A percentile compares a stretch with the other conserved stretches of the same genome.
phyloP scores from a whole-genome alignment of 2,797 vertebrate species.

The Myiothlypis chrysogaster region DNA sequence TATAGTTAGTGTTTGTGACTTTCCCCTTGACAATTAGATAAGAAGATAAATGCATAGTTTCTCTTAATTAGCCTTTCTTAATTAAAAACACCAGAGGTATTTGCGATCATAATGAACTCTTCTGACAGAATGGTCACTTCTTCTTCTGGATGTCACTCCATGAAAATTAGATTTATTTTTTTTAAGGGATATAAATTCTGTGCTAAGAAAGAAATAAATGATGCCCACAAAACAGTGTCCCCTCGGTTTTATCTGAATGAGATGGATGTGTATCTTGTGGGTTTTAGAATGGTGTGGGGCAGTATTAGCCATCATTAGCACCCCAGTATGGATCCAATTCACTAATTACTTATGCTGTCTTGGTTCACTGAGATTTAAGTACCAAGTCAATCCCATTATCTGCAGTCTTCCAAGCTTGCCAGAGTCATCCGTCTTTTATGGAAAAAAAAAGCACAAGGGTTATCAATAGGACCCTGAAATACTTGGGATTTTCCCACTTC shows the following conservation, averaged over 20 bases:
- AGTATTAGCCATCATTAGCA: conserved; percentile 92
- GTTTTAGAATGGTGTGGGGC: conserved; percentile 82
- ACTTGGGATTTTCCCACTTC: conserved; percentile 80
- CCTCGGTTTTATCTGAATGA: conserved; percentile 77
- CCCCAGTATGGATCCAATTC: conserved; percentile 91
- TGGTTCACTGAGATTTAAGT: conserved; percentile 97
- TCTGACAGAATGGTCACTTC: conserved; percentile 86
- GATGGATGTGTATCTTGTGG: conserved; percentile 79
- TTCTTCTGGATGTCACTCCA: conserved; percentile 82
- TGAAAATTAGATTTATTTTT: conserved; percentile 85
- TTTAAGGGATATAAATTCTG: conserved; percentile 64
- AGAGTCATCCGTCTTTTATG: conserved; percentile 81
- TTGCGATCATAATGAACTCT: conserved; percentile 94
- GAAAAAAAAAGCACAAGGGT: conserved; percentile 82
- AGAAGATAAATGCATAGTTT: conserved; percentile 83
- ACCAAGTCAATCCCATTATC: conserved; percentile 96
- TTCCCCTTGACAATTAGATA: conserved; percentile 74
- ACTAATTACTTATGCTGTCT: conserved; percentile 96
- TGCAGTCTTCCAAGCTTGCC: conserved; percentile 88
- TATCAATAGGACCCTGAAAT: conserved; percentile 85
- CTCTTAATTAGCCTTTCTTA: conserved; percentile 96
- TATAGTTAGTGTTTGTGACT: conserved; percentile 65
- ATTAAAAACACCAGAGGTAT: conserved; percentile 93
- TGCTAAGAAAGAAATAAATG: conserved; percentile 73
- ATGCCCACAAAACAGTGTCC: conserved; percentile 61